Percentiles rank a stretch among this genome's conserved stretches.
phyloP scores from a whole-genome alignment of 2,888 invertebrate species.

The Masnerella sp. region DNA sequence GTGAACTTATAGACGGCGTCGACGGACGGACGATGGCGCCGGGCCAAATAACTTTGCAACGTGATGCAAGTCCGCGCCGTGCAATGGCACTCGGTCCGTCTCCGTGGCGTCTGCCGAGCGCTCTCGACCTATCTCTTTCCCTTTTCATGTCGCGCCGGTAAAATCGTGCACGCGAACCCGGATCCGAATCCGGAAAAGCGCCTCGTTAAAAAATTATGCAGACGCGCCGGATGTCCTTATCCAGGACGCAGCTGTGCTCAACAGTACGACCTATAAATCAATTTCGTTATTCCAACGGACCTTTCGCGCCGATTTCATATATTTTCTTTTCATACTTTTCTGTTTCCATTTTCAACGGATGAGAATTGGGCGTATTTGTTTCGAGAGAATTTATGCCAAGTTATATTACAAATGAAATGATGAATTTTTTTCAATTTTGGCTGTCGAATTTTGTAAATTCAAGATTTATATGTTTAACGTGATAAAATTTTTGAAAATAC shows the following conservation, averaged over 20 bases:
- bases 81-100: conserved; percentile 46
- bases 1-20: conserved; percentile 55
- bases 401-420: too few species aligned
- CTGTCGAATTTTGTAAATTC: too few species aligned
- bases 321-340: too few species aligned
- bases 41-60: conserved; percentile 59
- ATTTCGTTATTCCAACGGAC: neutral
- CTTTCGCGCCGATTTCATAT: too few species aligned
- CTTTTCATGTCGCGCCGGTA: conserved; percentile 19
- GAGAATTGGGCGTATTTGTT: too few species aligned
- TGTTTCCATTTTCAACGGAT: too few species aligned
- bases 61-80: conserved; percentile 45
- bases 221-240: conserved; percentile 18
- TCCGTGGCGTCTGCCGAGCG: conserved; percentile 49
- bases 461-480: too few species aligned
- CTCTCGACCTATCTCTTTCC: conserved; percentile 6
- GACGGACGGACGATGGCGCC: conserved; percentile 52
- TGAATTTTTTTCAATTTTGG: too few species aligned
- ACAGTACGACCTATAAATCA: neutral
- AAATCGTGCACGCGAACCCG: conserved; percentile 4
- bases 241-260: conserved; percentile 19
- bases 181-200: conserved; percentile 26
- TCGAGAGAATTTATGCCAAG: too few species aligned
- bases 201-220: conserved; percentile 32
- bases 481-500: too few species aligned